Conservation (phyloP, 2,797 vertebrate genomes). For the Erithacus rubecula region DNA sequence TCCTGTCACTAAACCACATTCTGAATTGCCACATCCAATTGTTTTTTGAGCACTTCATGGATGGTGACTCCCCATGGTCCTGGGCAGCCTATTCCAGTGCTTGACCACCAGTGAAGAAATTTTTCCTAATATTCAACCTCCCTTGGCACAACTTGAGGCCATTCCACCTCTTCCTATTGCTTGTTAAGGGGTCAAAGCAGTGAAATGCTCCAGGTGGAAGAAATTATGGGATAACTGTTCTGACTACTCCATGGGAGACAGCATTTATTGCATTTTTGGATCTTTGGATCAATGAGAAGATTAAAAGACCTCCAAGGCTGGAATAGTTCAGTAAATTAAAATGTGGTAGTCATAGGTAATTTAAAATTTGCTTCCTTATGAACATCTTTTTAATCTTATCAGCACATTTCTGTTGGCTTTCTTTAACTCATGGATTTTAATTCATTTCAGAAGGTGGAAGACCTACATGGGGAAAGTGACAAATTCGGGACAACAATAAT, state of each 20-base stretch:
- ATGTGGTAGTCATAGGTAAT: not conserved
- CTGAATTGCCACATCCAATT: too few relatives aligned
- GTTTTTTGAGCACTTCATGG: not conserved
- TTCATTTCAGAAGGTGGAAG: not conserved
- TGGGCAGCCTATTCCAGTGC: not conserved
- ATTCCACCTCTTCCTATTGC: fast-evolving
- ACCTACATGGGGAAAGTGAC: not conserved
- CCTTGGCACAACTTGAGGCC: not conserved
- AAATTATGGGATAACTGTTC: not conserved
- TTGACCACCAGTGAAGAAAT: too few relatives aligned
- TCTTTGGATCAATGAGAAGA: not conserved
- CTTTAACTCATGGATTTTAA: not conserved
- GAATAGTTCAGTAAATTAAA: not conserved
- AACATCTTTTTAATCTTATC: not conserved
- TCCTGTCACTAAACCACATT: not conserved
- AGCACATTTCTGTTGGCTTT: not conserved
- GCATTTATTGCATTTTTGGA: not conserved
- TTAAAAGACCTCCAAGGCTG: not conserved
- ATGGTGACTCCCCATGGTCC: not conserved
- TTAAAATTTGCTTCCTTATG: not conserved
- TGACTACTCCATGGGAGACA: not conserved
- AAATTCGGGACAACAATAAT: not conserved
- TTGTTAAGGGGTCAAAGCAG: not conserved
- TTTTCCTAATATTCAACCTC: not conserved
- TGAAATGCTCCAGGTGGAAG: not conserved